Conservation (phyloP, 2,888 invertebrate genomes). For the Torymus tubicola region DNA sequence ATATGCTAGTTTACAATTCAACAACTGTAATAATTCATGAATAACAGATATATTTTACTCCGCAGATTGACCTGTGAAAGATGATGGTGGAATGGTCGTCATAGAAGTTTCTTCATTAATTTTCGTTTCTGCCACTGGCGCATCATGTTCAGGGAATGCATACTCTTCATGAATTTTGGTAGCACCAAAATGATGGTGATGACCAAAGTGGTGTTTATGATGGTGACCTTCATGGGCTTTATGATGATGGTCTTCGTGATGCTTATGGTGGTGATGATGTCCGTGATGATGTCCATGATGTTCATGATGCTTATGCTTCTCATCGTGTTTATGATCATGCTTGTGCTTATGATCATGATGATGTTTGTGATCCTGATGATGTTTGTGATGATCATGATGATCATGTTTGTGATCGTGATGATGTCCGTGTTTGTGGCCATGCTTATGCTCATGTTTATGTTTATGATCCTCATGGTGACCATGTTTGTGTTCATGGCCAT, state of each 20-base stretch:
- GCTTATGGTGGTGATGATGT: slow-evolving; percentile 38
- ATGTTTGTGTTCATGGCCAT: slow-evolving; percentile 42
- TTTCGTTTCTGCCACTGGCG: slow-evolving; percentile 25
- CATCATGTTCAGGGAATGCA: slow-evolving; percentile 34
- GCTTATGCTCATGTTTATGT: slow-evolving; percentile 25
- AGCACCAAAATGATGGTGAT: slow-evolving; percentile 44
- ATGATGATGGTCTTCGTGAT: slow-evolving; percentile 43
- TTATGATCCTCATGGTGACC: slow-evolving; percentile 40
- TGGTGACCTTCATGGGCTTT: slow-evolving; percentile 23
- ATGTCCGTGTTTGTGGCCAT: slow-evolving; percentile 27
- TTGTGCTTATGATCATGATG: slow-evolving; percentile 34
- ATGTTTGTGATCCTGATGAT: slow-evolving; percentile 41
- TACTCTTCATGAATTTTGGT: slow-evolving; percentile 51
- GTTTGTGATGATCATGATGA: slow-evolving; percentile 43
- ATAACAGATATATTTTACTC: slow-evolving; percentile 26
- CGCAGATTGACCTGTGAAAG: slow-evolving; percentile 7
- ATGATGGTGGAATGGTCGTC: background rate
- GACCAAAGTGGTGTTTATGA: slow-evolving; percentile 23
- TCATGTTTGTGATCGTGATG: slow-evolving; percentile 30
- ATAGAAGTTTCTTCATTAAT: slow-evolving; percentile 15
- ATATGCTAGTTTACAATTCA: slow-evolving; percentile 23
- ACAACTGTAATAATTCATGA: slow-evolving; percentile 5
- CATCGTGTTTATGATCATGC: slow-evolving; percentile 37
- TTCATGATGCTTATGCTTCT: slow-evolving; percentile 38
- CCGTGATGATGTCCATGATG: slow-evolving; percentile 33